Conservation (phyloP, 2,797 vertebrate genomes). For the Epinephelus malabaricus region DNA sequence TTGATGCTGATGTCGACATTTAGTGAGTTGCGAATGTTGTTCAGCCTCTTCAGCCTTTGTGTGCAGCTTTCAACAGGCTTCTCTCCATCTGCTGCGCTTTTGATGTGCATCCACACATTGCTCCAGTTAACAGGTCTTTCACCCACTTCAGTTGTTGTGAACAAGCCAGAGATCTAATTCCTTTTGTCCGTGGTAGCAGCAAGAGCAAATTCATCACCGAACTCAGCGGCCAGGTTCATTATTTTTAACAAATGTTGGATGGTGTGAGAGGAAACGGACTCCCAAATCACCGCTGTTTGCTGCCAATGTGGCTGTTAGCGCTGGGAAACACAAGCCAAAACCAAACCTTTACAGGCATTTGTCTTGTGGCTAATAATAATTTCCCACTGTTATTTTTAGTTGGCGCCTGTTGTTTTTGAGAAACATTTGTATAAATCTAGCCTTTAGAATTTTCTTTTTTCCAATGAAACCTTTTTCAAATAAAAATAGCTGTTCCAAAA, state of each 20-base stretch:
- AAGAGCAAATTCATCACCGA: neutral
- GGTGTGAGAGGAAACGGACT: neutral
- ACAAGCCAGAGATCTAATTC: conserved; percentile 28
- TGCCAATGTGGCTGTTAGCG: neutral
- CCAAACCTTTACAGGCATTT: neutral
- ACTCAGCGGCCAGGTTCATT: conserved; percentile 26
- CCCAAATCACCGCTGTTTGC: neutral
- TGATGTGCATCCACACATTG: conserved; percentile 32
- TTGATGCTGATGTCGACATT: conserved; percentile 27
- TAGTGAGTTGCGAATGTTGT: conserved; percentile 1
- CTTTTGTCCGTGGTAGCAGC: neutral
- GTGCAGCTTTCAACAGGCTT: conserved; percentile 38
- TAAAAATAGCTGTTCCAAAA: neutral
- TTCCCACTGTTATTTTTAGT: neutral
- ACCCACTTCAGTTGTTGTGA: conserved; percentile 34
- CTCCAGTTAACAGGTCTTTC: conserved; percentile 16
- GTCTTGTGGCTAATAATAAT: conserved; percentile 5
- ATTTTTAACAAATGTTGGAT: conserved; percentile 14
- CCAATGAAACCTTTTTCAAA: neutral
- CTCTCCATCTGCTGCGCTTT: conserved; percentile 26
- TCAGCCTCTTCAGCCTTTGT: conserved; percentile 34
- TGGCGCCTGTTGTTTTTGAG: neutral
- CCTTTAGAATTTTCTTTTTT: neutral
- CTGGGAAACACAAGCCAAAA: neutral
- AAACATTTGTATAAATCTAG: neutral